phyloP scores from a whole-genome alignment of 2,888 invertebrate genomes.

The Cinara cedri region DNA sequence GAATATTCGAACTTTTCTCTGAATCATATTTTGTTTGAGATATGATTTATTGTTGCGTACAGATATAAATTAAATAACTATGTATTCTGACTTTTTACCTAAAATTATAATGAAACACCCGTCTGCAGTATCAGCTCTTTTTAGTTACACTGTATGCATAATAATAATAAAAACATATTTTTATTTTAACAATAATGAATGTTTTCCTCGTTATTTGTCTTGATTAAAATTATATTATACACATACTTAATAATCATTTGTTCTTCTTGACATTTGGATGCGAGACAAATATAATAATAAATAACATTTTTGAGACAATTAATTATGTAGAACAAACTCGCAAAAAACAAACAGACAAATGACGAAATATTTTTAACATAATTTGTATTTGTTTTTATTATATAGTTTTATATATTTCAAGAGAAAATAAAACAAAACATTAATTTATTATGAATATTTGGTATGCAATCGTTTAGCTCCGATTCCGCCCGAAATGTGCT shows the following conservation, averaged over 20 bases:
- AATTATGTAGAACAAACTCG: conserved; percentile 14
- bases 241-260: conserved; percentile 1
- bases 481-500: background rate
- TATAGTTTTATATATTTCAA: background rate
- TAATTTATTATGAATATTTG: conserved; percentile 1
- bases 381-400: background rate
- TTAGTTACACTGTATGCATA: background rate
- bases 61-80: no score
- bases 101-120: no score
- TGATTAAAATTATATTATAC: background rate
- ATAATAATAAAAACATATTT: background rate
- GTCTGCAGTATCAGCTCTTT: no score
- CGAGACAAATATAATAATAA: background rate
- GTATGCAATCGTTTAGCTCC: background rate
- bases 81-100: no score
- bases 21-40: no score
- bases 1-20: no score
- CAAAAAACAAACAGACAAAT: background rate
- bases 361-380: background rate
- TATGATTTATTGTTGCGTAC: no score
- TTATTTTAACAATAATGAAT: conserved; percentile 14
- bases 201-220: background rate
- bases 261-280: background rate
- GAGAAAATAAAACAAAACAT: background rate
- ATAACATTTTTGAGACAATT: conserved; percentile 11